phyloP scores from a whole-genome alignment of 2,888 invertebrate genomes.

The Tuberolachnus salignus region DNA sequence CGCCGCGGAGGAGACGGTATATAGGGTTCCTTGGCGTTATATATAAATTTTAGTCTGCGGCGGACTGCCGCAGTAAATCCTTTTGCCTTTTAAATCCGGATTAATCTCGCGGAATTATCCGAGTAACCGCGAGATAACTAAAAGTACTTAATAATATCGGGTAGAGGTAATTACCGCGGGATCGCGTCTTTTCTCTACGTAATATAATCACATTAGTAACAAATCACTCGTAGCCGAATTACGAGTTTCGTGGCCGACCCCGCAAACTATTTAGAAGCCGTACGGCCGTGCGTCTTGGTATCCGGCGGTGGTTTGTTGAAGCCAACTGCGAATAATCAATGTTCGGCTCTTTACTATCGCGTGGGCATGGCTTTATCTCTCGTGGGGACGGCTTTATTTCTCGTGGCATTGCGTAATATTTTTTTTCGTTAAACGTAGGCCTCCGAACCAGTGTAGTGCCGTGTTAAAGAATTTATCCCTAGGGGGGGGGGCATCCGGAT shows the following conservation, averaged over 20 bases:
- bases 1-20: background rate
- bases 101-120: slow-evolving; percentile 12
- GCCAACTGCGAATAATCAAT: background rate
- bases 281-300: background rate
- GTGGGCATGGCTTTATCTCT: slow-evolving; percentile 1
- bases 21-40: background rate
- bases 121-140: slow-evolving; percentile 5
- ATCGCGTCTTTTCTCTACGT: background rate
- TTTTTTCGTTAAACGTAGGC: no score
- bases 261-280: slow-evolving; percentile 24
- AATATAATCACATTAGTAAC: background rate
- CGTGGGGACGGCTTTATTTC: no score
- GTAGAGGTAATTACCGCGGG: background rate
- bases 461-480: no score
- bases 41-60: background rate
- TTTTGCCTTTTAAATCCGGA: slow-evolving; percentile 31
- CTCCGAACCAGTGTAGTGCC: no score
- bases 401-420: no score
- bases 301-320: background rate
- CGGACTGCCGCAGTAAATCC: slow-evolving; percentile 4
- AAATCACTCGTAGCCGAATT: slow-evolving; percentile 2
- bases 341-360: background rate
- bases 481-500: no score
- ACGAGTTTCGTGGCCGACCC: slow-evolving; percentile 1
- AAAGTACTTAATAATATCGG: slow-evolving; percentile 11